Base-by-base conservation (phyloP, 1,140 invertebrate genomes). In the Leptinotarsa texana region DNA sequence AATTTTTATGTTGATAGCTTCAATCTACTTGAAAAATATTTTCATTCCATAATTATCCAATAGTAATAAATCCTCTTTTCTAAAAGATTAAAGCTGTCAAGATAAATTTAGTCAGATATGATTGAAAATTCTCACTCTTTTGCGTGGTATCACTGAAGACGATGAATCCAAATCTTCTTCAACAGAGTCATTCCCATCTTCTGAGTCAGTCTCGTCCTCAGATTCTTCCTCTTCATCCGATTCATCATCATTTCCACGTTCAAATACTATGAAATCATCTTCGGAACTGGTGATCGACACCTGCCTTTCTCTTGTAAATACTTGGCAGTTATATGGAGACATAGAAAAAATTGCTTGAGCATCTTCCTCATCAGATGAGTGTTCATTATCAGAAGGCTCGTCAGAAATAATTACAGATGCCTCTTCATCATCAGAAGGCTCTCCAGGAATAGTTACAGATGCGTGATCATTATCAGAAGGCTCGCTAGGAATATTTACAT, bases 201-300 rank as follows among this genome's bases (percentile, higher is more conserved):
- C 75, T 42, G 18, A 72, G 24, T 74, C 65, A 13, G 47, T 17
- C 22, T 73, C 75, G 18, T 70, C 69, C 63, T 71, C 74, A 22
- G 69, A 70, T 42, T 66, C 48, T 63, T 72, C 68, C 3, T 76
- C 75, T n/a, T 63, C 63, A 49, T 48, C 42, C 18, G 49, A 17
- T 67, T 73, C 72, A 47, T 67, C 67, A 74, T 77, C 75, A 48
- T 18, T 69, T 15, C 65, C 62, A 48, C 65, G 49, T 3, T 78
- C 78, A 74, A 82, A 82, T 24, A 81, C 63, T 4, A 82, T 80
- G 74, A 81, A 82, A 72, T 80, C 81, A 62, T 83, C 82, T 65
- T 83, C 82, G 51, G 78, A 80, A 57, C 81, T 80, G 24, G 74
- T 70, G 51, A 75, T 15, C 13, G 81, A 82, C 13, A 74, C 22